These are phyloP conservation scores for Microtus obscurus DNA, from an alignment of 2,797 vertebrate genomes.

Conservation along the genomic window DNA sequence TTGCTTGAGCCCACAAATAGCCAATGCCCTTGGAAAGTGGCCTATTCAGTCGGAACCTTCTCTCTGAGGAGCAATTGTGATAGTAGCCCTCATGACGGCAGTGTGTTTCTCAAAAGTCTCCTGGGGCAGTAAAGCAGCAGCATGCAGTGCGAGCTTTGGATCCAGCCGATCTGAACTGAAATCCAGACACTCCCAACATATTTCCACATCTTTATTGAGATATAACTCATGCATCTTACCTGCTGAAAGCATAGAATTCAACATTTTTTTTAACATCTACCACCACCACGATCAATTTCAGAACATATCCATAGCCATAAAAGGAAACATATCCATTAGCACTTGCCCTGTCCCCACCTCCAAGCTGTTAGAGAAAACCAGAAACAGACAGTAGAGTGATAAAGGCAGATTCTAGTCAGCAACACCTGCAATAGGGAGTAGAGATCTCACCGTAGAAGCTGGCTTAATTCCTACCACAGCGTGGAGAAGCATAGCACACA, in stretches of 20 bases:
- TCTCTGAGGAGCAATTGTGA: not conserved
- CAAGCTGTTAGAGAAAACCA: conserved; percentile 50
- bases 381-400: not conserved
- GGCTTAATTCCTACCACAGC: conserved; percentile 38
- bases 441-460: conserved; percentile 11
- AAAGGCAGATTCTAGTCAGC: conserved; percentile 62
- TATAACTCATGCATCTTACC: conserved; percentile 11
- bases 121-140: not conserved
- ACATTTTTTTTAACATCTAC: not conserved
- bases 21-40: conserved; percentile 30
- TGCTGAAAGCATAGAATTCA: conserved; percentile 43
- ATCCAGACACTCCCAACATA: not conserved
- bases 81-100: not conserved
- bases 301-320: conserved; percentile 38
- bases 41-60: not conserved
- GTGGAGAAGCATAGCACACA: conserved; percentile 9
- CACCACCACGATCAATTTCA: conserved; percentile 45
- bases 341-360: conserved; percentile 9
- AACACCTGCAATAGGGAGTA: conserved; percentile 27
- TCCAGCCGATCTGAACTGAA: not conserved
- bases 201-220: conserved; percentile 55
- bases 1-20: conserved; percentile 20
- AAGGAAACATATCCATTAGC: conserved; percentile 51
- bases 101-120: conserved; percentile 19
- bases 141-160: conserved; percentile 17